These are phyloP conservation scores for Numenius phaeopus DNA, from an alignment of 2,797 vertebrate species.

Conservation along the genomic window DNA sequence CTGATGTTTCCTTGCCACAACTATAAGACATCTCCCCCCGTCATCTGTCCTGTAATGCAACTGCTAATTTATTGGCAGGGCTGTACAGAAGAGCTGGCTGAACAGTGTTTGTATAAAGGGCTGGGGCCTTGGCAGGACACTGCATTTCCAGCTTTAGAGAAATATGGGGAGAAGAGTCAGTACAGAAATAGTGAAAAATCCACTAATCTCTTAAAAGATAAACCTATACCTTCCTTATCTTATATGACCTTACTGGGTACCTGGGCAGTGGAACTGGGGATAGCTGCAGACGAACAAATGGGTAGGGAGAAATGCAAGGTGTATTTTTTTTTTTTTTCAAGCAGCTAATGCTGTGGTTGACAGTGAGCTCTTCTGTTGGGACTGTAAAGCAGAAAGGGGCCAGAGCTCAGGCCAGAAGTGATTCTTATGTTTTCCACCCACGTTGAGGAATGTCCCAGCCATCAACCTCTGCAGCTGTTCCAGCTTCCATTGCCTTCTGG, in stretches of 20 bases:
- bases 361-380: neutral
- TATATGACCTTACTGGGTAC: neutral
- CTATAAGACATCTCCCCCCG: accelerated
- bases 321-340: neutral
- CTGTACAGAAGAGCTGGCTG: neutral
- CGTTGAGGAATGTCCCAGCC: neutral
- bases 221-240: neutral
- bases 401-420: neutral
- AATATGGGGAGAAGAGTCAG: neutral
- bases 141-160: neutral
- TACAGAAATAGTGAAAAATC: neutral
- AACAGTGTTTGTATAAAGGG: neutral
- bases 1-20: neutral
- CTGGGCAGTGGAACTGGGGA: neutral
- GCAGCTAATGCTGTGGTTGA: neutral
- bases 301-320: neutral
- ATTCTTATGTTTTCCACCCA: neutral
- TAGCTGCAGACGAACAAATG: neutral
- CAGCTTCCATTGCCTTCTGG: neutral
- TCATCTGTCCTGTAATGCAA: neutral
- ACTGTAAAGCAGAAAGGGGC: neutral
- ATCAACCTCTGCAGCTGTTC: neutral
- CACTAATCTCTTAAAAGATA: neutral
- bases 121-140: neutral
- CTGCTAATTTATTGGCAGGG: neutral